Conservation (phyloP, 2,113 vertebrate genomes). For the Equus przewalskii region DNA sequence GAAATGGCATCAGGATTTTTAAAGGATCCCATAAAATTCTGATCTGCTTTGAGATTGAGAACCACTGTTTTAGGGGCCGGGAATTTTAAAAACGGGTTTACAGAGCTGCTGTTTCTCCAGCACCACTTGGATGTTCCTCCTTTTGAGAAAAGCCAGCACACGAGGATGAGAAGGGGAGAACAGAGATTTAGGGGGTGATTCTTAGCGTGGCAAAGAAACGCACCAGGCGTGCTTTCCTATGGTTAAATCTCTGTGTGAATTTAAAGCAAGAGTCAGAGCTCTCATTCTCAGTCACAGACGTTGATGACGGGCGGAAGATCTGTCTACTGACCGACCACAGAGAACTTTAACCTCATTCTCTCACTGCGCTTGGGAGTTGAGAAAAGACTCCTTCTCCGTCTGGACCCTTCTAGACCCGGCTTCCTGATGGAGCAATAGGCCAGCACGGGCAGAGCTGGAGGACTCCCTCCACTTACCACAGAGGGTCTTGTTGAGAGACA, state of each 20-base stretch:
- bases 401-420: rapidly evolving
- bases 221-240: not conserved
- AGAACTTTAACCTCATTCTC: not conserved
- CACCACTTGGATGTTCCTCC: not conserved
- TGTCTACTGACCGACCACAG: rapidly evolving
- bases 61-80: not conserved
- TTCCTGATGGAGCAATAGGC: not conserved
- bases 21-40: not conserved
- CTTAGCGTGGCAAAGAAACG: not conserved
- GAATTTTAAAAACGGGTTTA: not conserved
- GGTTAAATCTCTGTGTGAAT: not conserved
- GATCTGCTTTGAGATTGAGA: not conserved
- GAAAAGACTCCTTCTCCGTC: not conserved
- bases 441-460: not conserved
- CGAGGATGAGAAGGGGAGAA: not conserved
- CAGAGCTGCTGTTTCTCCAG: not conserved
- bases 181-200: not conserved
- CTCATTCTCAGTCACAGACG: not conserved
- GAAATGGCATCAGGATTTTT: not conserved
- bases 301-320: not conserved
- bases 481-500: not conserved
- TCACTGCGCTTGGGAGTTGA: too few relatives aligned
- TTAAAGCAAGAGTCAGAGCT: not conserved
- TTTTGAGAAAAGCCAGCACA: not conserved
- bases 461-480: not conserved